These are phyloP conservation scores for Caenorhabditis tropicalis DNA, from an alignment of 1,140 invertebrate species.

Conservation along the genomic window DNA sequence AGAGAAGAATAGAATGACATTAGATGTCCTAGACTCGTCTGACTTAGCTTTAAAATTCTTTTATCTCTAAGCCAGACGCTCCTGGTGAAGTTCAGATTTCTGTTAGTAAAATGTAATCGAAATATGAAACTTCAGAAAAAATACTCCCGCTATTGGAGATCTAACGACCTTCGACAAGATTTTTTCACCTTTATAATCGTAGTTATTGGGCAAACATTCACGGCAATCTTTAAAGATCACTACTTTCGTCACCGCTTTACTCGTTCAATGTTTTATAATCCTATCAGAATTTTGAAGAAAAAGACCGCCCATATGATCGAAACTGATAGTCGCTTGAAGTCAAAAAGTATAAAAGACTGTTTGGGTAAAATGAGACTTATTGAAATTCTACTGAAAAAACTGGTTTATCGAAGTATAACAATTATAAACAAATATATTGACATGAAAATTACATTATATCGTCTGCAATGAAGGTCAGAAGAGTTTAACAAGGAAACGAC, in stretches of 20 bases:
- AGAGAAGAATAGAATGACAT: no score
- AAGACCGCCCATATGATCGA: background rate
- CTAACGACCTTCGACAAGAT: background rate
- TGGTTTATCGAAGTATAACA: background rate
- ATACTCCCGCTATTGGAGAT: background rate
- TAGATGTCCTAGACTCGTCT: no score
- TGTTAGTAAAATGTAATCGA: no score
- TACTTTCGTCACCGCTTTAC: background rate
- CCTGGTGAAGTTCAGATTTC: no score
- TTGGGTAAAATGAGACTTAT: background rate
- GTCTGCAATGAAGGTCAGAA: no score
- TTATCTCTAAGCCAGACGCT: no score
- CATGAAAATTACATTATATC: background rate
- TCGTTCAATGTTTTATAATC: background rate
- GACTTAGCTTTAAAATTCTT: no score
- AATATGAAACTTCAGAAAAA: no score
- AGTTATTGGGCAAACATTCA: background rate
- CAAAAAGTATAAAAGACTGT: background rate
- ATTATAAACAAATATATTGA: constrained; percentile 16
- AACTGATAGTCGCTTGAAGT: background rate
- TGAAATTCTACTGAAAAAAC: background rate
- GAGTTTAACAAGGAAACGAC: no score
- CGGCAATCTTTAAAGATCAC: constrained; percentile 17
- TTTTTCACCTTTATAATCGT: background rate
- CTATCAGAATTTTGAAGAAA: background rate